These are phyloP conservation scores for Syrista parreyssii DNA, from an alignment of 2,888 invertebrate species.

Conservation along the genomic window DNA sequence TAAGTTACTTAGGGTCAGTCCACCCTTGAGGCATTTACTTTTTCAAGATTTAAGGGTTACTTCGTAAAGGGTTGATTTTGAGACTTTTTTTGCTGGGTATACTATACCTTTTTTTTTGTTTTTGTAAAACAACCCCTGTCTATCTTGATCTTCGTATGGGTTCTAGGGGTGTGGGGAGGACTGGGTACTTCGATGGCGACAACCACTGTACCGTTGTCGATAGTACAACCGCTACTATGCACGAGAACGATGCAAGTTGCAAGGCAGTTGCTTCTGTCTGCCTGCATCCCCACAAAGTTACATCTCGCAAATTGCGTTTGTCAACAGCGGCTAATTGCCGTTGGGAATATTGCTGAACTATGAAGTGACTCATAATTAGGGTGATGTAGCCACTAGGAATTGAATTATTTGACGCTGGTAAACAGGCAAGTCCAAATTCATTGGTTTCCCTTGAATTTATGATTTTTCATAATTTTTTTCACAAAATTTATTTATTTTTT, in stretches of 20 bases:
- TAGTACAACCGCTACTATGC: background rate
- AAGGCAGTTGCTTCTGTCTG: constrained; percentile 11
- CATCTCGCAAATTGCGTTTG: constrained; percentile 63
- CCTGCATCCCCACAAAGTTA: constrained; percentile 49
- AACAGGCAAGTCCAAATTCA: constrained; percentile 14
- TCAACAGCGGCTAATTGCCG: constrained; percentile 64
- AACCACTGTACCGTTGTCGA: background rate
- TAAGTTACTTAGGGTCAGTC: background rate
- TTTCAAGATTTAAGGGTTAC: background rate
- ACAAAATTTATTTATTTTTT: background rate
- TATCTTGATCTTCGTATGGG: background rate
- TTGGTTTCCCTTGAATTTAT: background rate
- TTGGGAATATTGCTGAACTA: constrained; percentile 58
- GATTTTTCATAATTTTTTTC: background rate
- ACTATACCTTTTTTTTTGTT: background rate
- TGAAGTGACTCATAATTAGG: constrained; percentile 59
- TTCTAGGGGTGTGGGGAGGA: background rate
- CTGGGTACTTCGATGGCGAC: background rate
- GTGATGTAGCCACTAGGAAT: constrained; percentile 50
- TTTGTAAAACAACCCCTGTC: background rate
- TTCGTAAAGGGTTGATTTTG: background rate
- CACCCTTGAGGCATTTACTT: background rate
- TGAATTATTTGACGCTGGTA: constrained; percentile 49
- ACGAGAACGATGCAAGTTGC: background rate
- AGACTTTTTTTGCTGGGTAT: background rate